Evolutionary conservation across 2,888 invertebrate species (phyloP).

Genomic region (Parnassius orleans): DNA sequence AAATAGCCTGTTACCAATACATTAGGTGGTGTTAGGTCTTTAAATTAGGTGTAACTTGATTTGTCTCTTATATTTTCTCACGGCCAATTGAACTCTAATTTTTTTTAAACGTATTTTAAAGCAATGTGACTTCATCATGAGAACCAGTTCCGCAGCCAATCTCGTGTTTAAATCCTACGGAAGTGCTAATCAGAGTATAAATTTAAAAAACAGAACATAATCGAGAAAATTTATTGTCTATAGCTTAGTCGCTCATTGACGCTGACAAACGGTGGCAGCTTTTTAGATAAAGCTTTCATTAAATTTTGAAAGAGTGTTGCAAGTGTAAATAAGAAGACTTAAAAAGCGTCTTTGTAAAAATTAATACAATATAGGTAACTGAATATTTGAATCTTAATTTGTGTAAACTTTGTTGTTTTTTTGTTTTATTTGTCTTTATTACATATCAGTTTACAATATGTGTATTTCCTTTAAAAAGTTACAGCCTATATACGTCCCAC

Average conservation of each 20-base stretch:
- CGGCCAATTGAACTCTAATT: conserved; percentile 15
- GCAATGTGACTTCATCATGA: conserved; percentile 7
- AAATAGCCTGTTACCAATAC: too few relatives aligned
- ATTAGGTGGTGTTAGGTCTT: too few relatives aligned
- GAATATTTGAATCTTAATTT: too few relatives aligned
- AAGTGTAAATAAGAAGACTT: neutral
- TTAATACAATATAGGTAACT: too few relatives aligned
- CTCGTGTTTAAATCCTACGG: conserved; percentile 24
- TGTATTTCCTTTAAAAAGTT: too few relatives aligned
- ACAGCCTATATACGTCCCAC: too few relatives aligned
- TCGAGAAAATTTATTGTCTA: conserved; percentile 23
- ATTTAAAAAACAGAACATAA: conserved; percentile 30
- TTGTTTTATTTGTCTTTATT: too few relatives aligned
- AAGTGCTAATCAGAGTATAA: conserved; percentile 29
- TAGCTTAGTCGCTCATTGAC: conserved; percentile 12
- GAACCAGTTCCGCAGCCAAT: conserved; percentile 14
- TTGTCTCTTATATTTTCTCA: conserved; percentile 5
- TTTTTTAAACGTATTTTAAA: conserved; percentile 8
- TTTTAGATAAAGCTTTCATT: conserved; percentile 15
- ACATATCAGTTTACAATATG: too few relatives aligned
- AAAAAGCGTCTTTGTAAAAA: too few relatives aligned
- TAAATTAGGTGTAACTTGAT: too few relatives aligned
- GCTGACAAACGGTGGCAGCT: conserved; percentile 23
- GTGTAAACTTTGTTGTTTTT: too few relatives aligned
- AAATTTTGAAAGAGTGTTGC: conserved; percentile 3